phyloP scores from a whole-genome alignment of 2,113 vertebrate genomes.

The Ailuropoda melanoleuca region DNA sequence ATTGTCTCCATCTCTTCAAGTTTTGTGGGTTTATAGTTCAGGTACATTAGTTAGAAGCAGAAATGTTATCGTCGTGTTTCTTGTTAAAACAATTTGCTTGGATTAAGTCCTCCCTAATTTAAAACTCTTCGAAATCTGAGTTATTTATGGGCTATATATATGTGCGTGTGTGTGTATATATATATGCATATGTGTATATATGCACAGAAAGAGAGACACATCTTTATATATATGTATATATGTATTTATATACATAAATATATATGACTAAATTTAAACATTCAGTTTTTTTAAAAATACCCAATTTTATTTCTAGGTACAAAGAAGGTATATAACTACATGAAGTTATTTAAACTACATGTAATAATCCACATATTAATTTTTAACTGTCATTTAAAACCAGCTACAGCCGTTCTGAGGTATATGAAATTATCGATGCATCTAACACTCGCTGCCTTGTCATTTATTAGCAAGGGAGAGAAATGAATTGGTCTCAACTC shows the following conservation, averaged over 20 bases:
- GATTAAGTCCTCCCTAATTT: background rate
- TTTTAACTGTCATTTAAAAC: background rate
- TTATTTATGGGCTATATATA: background rate
- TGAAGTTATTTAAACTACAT: background rate
- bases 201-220: background rate
- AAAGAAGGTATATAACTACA: background rate
- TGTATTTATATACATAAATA: background rate
- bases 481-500: background rate
- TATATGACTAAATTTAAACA: background rate
- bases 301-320: background rate
- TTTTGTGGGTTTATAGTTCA: background rate
- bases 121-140: background rate
- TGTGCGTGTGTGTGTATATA: background rate
- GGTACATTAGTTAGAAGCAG: background rate
- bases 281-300: background rate
- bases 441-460: background rate
- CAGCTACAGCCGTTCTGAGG: background rate
- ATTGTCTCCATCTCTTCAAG: background rate
- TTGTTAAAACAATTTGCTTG: background rate
- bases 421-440: background rate
- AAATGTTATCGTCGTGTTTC: background rate
- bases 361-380: background rate
- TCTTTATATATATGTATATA: background rate
- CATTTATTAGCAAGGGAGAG: background rate
- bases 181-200: background rate